Evolutionary conservation across 2,888 invertebrate species (phyloP).

Genomic region (Acleris laterana): DNA sequence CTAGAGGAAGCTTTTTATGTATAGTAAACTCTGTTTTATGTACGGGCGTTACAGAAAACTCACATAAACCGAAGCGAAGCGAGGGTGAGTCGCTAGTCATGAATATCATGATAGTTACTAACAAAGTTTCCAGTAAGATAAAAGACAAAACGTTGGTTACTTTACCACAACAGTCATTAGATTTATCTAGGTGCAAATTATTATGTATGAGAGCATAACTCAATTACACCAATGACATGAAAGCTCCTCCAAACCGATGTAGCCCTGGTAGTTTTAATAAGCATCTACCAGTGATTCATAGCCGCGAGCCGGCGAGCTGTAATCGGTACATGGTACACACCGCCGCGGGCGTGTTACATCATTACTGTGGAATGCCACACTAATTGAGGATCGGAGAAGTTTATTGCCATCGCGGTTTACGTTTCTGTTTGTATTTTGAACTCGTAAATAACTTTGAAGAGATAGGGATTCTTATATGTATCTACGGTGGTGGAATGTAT

Average conservation of each 20-base stretch:
- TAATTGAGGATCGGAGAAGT: conserved; percentile 56
- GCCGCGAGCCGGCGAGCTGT: conserved; percentile 45
- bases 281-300: conserved; percentile 28
- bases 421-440: conserved; percentile 21
- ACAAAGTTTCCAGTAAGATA: too few species aligned
- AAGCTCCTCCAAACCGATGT: conserved; percentile 33
- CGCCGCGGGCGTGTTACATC: conserved; percentile 51
- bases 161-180: too few species aligned
- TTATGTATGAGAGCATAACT: not conserved
- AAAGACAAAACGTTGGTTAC: too few species aligned
- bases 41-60: too few species aligned
- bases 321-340: conserved; percentile 46
- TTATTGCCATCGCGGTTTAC: conserved; percentile 46
- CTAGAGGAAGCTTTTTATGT: too few species aligned
- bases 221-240: conserved; percentile 12
- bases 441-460: conserved; percentile 30
- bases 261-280: conserved; percentile 36
- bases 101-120: too few species aligned
- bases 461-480: not conserved
- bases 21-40: too few species aligned
- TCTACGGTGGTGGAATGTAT: not conserved
- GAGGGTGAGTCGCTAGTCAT: too few species aligned
- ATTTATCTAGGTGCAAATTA: not conserved
- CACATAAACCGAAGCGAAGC: too few species aligned
- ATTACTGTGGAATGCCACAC: conserved; percentile 63